Percentiles rank a stretch among this genome's conserved stretches.
Evolutionary conservation across 2,113 vertebrate species (phyloP).

Genomic region (Typhlomys cinereus): DNA sequence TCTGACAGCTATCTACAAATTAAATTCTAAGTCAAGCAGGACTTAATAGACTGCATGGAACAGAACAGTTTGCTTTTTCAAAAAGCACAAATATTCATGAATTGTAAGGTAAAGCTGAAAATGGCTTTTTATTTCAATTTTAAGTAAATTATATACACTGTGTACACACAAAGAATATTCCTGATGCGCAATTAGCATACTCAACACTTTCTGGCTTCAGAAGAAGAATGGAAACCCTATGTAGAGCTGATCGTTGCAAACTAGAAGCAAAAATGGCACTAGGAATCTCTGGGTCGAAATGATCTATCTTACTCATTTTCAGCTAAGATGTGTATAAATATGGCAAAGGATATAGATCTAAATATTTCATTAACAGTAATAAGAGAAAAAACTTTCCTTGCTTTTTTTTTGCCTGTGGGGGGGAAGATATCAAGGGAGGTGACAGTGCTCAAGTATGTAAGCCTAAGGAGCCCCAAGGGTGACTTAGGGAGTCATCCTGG

Average conservation of each 20-base stretch:
- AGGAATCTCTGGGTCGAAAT: not conserved
- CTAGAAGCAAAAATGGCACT: not conserved
- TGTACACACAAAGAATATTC: not conserved
- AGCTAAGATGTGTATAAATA: not conserved
- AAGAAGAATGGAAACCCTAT: not conserved
- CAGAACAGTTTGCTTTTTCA: conserved; percentile 33
- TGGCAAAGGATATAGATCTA: not conserved
- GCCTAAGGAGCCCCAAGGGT: too few relatives aligned
- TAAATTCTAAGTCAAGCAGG: not conserved
- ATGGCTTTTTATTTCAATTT: not conserved
- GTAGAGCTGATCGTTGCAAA: not conserved
- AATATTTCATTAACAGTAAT: not conserved
- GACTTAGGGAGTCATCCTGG: too few relatives aligned
- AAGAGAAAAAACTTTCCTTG: not conserved
- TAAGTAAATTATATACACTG: not conserved
- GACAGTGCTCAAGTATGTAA: too few relatives aligned
- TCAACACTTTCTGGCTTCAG: not conserved
- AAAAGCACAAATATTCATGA: not conserved
- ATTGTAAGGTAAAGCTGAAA: not conserved
- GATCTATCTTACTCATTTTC: not conserved
- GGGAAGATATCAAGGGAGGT: too few relatives aligned
- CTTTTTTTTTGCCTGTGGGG: too few relatives aligned
- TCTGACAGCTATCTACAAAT: conserved; percentile 17
- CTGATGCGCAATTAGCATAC: not conserved
- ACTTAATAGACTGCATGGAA: not conserved